Base-by-base conservation (phyloP, 2,113 vertebrate species). In the Pseudorhombus dupliciocellatus region DNA sequence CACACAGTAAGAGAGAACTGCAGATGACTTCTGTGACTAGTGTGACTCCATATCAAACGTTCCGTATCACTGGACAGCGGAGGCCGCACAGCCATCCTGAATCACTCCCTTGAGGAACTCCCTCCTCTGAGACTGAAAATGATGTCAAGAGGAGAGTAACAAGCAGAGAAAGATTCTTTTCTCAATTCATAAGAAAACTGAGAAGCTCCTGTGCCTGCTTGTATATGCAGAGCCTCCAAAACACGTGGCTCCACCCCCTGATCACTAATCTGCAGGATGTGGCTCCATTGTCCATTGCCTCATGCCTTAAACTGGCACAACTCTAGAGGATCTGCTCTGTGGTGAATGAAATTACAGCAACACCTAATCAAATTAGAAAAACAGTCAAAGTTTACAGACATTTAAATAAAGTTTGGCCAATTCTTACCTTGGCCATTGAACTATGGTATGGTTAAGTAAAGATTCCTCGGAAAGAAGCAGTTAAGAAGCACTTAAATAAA, bases 11-110 rank as follows among this genome's bases (percentile, higher is more conserved):
- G 24, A 53, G 61, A 42, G 70, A 71, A 56, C 57, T 62, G 57
- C n/a, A 73, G 26, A 69, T 37, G 53, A 44, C 15, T 44, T 18
- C 16, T 44, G 40, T 59, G 25, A 37, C 5, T 18, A 66, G 37
- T 6, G 11, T 59, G 52, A 30, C 56, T 57, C 3, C 40, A 64
- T 28, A 26, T 53, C 52, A 18, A 60, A 28, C 30, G 12, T 48
- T 31, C 1, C 5, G 10, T n/a, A 16, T 67, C 21, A 37, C n/a
- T 20, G 50, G 50, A 37, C 26, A 56, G 26, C 1, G 0, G 4
- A 73, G 55, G 44, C 0, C 58, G 66, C 50, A 73, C 37, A 51
- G 42, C 60, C 70, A 75, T 50, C 84, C 58, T 61, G 31, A 34
- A 11, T 11, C 31, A 9, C 31, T 34, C 31, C 11, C 34, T 4